Percentiles rank a stretch among this genome's conserved stretches.
Conservation (phyloP, 1,140 invertebrate genomes). For the Caenorhabditis latens region DNA sequence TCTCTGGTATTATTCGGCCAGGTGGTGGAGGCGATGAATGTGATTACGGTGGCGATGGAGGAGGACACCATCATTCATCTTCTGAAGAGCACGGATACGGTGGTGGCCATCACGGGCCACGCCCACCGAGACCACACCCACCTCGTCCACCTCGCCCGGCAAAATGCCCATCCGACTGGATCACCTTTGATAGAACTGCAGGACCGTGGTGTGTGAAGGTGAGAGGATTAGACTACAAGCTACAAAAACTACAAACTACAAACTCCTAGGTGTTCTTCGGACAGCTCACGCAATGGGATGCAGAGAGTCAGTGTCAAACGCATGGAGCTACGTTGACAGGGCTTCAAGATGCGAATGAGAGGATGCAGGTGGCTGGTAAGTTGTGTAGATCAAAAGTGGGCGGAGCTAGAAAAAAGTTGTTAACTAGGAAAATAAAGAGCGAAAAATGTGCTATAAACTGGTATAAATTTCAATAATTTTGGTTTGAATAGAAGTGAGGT, state of each 20-base stretch:
- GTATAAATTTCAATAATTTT: no score
- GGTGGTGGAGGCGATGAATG: background rate
- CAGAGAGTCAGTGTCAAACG: background rate
- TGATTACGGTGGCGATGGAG: no score
- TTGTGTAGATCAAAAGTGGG: background rate
- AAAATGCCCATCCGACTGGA: background rate
- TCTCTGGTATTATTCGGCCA: background rate
- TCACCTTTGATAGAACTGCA: background rate
- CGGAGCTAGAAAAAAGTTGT: no score
- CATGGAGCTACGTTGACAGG: background rate
- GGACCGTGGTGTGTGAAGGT: constrained; percentile 1
- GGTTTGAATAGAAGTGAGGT: no score
- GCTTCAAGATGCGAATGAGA: background rate
- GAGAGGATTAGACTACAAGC: background rate
- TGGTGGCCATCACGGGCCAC: background rate
- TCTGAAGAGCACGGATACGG: background rate
- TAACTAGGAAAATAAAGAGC: no score
- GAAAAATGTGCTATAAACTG: no score
- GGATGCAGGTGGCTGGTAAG: constrained; percentile 8
- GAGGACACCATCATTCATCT: background rate
- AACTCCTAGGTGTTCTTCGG: background rate
- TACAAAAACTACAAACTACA: background rate
- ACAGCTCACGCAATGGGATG: no score
- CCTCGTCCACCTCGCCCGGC: background rate
- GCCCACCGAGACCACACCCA: background rate